Percentiles rank a stretch among this genome's conserved stretches.
These are phyloP conservation scores for Siniperca chuatsi DNA, from an alignment of 2,113 vertebrate genomes.

Conservation along the genomic window DNA sequence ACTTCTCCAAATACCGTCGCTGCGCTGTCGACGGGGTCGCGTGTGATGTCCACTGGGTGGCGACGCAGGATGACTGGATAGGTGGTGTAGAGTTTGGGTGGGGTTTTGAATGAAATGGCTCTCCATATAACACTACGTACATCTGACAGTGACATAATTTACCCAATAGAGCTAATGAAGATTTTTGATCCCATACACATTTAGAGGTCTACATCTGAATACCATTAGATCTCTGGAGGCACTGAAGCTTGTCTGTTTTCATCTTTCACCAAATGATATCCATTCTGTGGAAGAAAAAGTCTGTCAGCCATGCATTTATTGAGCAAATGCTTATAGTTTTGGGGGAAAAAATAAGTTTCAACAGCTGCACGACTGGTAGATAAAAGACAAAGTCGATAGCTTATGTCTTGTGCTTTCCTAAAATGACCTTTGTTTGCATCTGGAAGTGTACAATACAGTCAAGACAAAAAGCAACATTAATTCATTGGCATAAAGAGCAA, in stretches of 20 bases:
- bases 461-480: neutral
- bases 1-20: too few species aligned
- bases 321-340: neutral
- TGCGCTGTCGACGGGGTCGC: too few species aligned
- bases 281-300: neutral
- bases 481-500: neutral
- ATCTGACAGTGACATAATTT: constrained; percentile 35
- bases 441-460: neutral
- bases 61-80: too few species aligned
- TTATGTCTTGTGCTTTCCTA: neutral
- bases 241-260: constrained; percentile 27
- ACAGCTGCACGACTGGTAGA: neutral
- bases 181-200: constrained; percentile 26
- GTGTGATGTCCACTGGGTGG: too few species aligned
- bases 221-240: constrained; percentile 25
- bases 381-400: neutral
- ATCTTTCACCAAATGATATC: constrained; percentile 8
- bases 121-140: too few species aligned
- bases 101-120: too few species aligned
- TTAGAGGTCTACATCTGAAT: constrained; percentile 24
- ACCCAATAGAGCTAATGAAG: constrained; percentile 4
- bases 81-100: too few species aligned
- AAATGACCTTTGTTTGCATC: neutral
- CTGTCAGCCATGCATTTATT: constrained; percentile 8
- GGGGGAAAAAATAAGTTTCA: neutral